phyloP scores from a whole-genome alignment of 2,888 invertebrate genomes.

The Synergus laeviventris region DNA sequence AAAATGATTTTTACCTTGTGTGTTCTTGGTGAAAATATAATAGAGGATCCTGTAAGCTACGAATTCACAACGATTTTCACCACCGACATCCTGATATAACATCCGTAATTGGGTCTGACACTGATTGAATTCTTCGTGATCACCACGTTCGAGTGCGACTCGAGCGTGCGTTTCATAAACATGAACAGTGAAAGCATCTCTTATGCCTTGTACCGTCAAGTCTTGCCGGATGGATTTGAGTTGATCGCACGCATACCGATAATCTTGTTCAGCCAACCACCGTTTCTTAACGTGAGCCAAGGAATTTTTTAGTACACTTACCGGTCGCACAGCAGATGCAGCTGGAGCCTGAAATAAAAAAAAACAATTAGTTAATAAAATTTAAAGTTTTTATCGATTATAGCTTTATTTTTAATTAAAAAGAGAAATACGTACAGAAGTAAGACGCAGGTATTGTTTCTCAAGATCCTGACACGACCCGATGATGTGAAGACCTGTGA shows the following conservation, averaged over 20 bases:
- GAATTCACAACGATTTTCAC: conserved; percentile 92
- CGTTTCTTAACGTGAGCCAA: conserved; percentile 93
- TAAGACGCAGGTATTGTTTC: conserved; percentile 96
- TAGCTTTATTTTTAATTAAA: neutral
- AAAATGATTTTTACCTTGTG: conserved; percentile 84
- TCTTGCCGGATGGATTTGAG: conserved; percentile 99
- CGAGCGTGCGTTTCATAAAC: conserved; percentile 99
- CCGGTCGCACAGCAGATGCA: conserved; percentile 93
- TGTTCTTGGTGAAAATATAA: conserved; percentile 98
- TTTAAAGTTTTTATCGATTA: neutral
- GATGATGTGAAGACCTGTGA: conserved; percentile 92
- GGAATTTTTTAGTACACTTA: conserved; percentile 88
- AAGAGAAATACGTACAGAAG: conserved; percentile 78
- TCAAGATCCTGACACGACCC: conserved; percentile 96
- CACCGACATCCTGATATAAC: conserved; percentile 90
- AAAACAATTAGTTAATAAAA: conserved; percentile 31
- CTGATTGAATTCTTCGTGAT: conserved; percentile 99
- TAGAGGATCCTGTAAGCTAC: conserved; percentile 97
- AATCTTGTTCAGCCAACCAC: conserved; percentile 94
- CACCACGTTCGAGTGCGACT: conserved; percentile 97
- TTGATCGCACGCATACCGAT: conserved; percentile 98
- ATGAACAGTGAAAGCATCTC: conserved; percentile 96
- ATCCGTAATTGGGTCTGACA: conserved; percentile 99
- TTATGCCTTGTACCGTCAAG: conserved; percentile 97
- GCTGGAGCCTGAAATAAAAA: conserved; percentile 87